These are phyloP conservation scores for Leptopilina boulardi DNA, from an alignment of 1,140 invertebrate species.

Conservation along the genomic window DNA sequence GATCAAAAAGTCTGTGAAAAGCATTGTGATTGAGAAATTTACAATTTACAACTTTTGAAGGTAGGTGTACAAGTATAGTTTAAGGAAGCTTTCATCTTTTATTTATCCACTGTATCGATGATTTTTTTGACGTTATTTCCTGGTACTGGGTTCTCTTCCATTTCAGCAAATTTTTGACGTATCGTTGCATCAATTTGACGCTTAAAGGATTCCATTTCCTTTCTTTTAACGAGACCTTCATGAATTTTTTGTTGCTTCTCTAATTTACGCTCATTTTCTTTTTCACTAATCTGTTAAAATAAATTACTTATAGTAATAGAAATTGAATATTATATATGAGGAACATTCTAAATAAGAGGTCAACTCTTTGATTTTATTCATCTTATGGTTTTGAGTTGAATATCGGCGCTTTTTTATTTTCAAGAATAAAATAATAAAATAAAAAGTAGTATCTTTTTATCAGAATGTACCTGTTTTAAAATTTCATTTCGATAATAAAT, in stretches of 20 bases:
- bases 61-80: too few species aligned
- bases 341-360: too few species aligned
- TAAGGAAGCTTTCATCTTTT: too few species aligned
- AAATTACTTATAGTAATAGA: not conserved
- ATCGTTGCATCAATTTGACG: not conserved
- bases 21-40: too few species aligned
- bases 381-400: too few species aligned
- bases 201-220: not conserved
- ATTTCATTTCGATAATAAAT: conserved; percentile 65
- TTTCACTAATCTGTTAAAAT: not conserved
- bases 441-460: too few species aligned
- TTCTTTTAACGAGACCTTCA: not conserved
- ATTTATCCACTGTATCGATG: not conserved
- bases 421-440: not conserved
- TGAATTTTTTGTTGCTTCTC: not conserved
- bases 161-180: not conserved
- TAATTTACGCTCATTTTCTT: not conserved
- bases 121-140: not conserved
- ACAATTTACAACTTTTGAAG: too few species aligned
- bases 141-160: not conserved
- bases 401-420: not conserved
- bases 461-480: conserved; percentile 70
- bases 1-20: too few species aligned
- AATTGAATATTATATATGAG: too few species aligned
- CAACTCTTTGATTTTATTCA: too few species aligned